Base-by-base conservation (phyloP, 1,140 invertebrate species). In the Reticulitermes speratus region DNA sequence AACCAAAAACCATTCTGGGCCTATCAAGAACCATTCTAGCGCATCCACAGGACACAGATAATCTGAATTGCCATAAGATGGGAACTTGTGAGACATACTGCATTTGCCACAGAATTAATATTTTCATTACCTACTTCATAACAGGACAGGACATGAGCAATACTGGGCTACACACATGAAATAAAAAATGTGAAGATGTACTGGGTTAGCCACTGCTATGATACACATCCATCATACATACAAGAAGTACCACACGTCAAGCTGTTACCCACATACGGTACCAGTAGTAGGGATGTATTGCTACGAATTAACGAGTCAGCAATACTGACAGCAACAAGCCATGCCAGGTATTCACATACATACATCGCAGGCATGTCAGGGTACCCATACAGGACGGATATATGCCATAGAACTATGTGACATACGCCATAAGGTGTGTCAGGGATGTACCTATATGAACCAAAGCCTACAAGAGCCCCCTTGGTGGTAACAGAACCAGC, bases 351-450 rank as follows among this genome's bases (percentile, higher is more conserved):
- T 75, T 75, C 65, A 75, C n/a, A 75, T 30, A 65, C 59, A 65
- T 65, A 75, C 65, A 75, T 75, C 65, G n/a, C 65, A 75, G 65
- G 65, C 65, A 75, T 75, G n/a, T 75, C 65, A 75, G 65, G 65
- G 65, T 75, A 75, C n/a, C 65, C 65, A 75, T 75, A 75, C n/a
- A 30, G 65, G 65, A 75, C 65, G 65, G 65, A 75, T 65, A 59
- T 59, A 65, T 75, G 65, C 30, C 65, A 75, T 75, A 75, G 25
- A 25, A 75, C n/a, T 30, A 75, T 30, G 65, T 30, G 65, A 75
- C 65, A n/a, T 14, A 30, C 2, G n/a, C n/a, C 65, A 75, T 25
- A 16, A 75, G 65, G 25, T 25, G 65, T 75, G 65, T 75, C 65
- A 14, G n/a, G 65, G 25, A 75, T 75, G 65, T 75, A 75, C 65